These are phyloP conservation scores for Pelagia noctiluca DNA, from an alignment of 30 jellyfish, hydroid and myxozoan genomes.

Conservation along the genomic window DNA sequence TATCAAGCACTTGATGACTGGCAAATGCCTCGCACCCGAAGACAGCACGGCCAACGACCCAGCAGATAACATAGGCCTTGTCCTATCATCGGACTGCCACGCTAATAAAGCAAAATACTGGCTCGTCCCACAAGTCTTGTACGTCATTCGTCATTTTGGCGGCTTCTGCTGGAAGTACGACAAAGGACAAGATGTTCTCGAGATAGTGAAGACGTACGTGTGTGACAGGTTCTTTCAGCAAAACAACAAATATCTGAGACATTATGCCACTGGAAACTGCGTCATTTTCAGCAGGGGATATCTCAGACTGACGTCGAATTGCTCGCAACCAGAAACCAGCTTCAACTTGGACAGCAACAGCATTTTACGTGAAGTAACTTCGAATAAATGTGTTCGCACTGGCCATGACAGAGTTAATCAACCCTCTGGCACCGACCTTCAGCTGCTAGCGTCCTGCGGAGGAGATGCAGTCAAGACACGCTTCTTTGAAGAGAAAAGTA, in stretches of 20 bases:
- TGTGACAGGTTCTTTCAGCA: neutral
- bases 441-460: too few relatives aligned
- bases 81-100: neutral
- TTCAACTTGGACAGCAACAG: too few relatives aligned
- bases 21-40: constrained; percentile 2
- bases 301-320: neutral
- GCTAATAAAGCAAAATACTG: neutral
- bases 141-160: neutral
- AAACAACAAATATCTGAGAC: neutral
- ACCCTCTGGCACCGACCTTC: too few relatives aligned
- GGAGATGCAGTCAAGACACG: too few relatives aligned
- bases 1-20: neutral
- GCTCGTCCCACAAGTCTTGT: neutral
- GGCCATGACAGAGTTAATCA: too few relatives aligned
- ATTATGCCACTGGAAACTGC: neutral
- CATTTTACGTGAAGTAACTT: too few relatives aligned
- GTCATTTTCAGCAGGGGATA: neutral
- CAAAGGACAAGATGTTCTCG: neutral
- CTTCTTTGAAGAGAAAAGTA: too few relatives aligned
- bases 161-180: neutral
- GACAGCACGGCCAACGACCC: neutral
- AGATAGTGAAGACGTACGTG: neutral
- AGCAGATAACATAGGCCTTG: too few relatives aligned
- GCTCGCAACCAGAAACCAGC: too few relatives aligned
- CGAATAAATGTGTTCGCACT: too few relatives aligned